Base-by-base conservation (phyloP, 2,888 invertebrate species). In the Limnephilus lunatus region DNA sequence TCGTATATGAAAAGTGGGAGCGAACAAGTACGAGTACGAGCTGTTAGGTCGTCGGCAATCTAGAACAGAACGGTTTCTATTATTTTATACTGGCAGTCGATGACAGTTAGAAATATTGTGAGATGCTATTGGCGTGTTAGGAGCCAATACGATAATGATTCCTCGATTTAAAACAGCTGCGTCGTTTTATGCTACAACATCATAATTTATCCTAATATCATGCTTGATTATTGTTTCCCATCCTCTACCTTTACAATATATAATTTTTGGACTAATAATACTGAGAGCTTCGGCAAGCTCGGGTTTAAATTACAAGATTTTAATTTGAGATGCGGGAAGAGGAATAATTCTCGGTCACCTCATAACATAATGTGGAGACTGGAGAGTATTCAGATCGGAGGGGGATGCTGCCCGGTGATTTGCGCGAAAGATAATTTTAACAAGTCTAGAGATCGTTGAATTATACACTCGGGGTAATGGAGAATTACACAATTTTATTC, bases 261-360 rank as follows among this genome's bases (percentile, higher is more conserved):
- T 9, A 68, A n/a, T 68, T 68, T 68, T 68, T 68, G 25, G n/a
- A 25, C 25, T 83, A 31, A 83, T 83, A 32, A 83, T 83, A 11
- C 30, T n/a, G 87, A 35, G 53, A 53, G 88, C 85, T 88, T 81
- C 89, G 89, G 25, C 48, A 15, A 81, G 11, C 90, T 68, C 86
- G 48, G 86, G 87, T 85, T 53, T 81, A 92, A 90, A 92, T 90
- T 90, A 92, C 85, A 87, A 90, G 90, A 92, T 92, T 92, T 92
- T 87, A 92, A 92, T 90, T 87, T 87, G 68, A 87, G 87, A 87
- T 87, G 87, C 30, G 53, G 87, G 86, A 90, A 31, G 68, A n/a
- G 30, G 68, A 31, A 87, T 53, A 53, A 87, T 53, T 87, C 32
- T 53, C 39, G 53, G 85, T 39, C 85, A 85, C 85, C 85, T 85